phyloP scores from a whole-genome alignment of 2,797 vertebrate species.

The Sebastes melanostomus region DNA sequence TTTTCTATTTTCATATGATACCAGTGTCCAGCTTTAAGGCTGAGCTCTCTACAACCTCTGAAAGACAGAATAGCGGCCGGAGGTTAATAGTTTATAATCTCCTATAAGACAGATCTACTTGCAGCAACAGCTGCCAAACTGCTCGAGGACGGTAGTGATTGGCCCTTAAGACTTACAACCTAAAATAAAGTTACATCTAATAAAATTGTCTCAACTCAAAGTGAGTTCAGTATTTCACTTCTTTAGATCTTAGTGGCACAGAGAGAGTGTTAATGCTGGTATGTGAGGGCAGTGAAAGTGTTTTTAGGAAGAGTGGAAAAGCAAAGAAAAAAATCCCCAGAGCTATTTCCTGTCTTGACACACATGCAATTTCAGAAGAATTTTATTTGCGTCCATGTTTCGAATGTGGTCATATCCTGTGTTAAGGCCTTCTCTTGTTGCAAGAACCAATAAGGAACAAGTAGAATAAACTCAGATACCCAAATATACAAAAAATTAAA shows the following conservation, averaged over 20 bases:
- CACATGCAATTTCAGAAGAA: conserved; percentile 63
- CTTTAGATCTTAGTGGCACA: background rate
- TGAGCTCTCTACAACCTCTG: too few relatives aligned
- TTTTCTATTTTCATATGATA: too few relatives aligned
- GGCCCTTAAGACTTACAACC: background rate
- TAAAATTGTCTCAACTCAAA: background rate
- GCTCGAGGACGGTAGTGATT: background rate
- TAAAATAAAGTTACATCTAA: background rate
- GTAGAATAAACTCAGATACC: background rate
- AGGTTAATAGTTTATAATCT: too few relatives aligned
- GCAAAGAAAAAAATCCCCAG: conserved; percentile 23
- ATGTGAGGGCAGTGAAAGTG: conserved; percentile 23
- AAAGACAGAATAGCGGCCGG: too few relatives aligned
- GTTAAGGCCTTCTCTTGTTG: conserved; percentile 9
- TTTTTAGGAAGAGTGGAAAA: conserved; percentile 6
- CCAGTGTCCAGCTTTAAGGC: too few relatives aligned
- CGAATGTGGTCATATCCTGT: conserved; percentile 51
- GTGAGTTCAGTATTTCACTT: background rate
- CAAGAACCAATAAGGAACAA: background rate
- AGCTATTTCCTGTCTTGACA: conserved; percentile 56
- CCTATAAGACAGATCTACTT: background rate
- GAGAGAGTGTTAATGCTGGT: background rate
- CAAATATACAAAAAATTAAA: background rate
- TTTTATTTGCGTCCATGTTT: conserved; percentile 41
- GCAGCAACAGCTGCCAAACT: background rate